phyloP scores from a whole-genome alignment of 1,140 invertebrate species.

The Heterodera carotae region DNA sequence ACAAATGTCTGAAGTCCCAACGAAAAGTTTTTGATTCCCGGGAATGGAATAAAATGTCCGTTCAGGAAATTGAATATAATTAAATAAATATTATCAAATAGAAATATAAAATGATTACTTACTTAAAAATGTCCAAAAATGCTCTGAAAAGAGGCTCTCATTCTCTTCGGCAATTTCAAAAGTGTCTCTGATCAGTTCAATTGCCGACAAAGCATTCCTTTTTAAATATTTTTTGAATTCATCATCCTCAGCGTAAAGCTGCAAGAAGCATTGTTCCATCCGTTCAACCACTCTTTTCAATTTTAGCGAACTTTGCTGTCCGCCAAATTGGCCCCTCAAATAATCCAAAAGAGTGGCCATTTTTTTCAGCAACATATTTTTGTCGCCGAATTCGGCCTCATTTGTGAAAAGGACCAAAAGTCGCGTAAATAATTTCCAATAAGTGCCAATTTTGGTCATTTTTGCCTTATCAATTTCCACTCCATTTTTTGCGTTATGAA shows the following conservation, averaged over 20 bases:
- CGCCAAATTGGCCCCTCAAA: not conserved
- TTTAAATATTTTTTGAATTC: not conserved
- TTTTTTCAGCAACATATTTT: not conserved
- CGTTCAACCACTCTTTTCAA: not conserved
- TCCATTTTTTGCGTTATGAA: not conserved
- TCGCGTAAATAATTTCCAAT: not conserved
- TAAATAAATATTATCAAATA: too few relatives aligned
- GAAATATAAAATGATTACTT: too few relatives aligned
- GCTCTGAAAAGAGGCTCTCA: not conserved
- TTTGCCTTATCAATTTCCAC: not conserved
- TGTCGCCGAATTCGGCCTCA: not conserved
- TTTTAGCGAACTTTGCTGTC: not conserved
- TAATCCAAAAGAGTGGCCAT: not conserved
- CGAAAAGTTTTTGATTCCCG: too few relatives aligned
- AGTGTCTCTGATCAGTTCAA: not conserved
- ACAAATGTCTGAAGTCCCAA: too few relatives aligned
- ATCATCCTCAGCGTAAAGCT: not conserved
- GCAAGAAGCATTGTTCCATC: not conserved
- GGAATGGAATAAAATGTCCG: too few relatives aligned
- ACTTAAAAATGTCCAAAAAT: not conserved
- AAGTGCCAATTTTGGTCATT: not conserved
- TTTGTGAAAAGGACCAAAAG: not conserved
- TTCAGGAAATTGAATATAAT: too few relatives aligned
- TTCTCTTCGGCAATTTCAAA: not conserved
- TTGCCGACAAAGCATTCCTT: not conserved